Conservation (phyloP, 2,888 invertebrate species). For the Gymnosoma rotundatum region DNA sequence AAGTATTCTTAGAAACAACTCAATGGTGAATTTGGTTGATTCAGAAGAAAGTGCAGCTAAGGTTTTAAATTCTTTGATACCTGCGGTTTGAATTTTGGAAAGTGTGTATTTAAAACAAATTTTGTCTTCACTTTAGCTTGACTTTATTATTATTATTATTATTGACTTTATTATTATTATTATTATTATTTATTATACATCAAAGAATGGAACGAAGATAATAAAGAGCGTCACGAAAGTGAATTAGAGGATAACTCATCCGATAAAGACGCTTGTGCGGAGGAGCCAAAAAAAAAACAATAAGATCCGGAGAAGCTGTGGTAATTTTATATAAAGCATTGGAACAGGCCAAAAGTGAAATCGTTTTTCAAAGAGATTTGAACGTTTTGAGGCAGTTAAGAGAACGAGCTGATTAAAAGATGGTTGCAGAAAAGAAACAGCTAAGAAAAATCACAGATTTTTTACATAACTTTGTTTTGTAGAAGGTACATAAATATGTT, state of each 20-base stretch:
- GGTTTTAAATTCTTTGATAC: too few relatives aligned
- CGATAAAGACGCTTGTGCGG: background rate
- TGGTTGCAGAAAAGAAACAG: background rate
- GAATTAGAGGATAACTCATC: background rate
- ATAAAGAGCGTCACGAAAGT: background rate
- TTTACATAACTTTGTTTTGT: background rate
- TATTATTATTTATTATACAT: too few relatives aligned
- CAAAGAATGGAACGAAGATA: background rate
- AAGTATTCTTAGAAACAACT: too few relatives aligned
- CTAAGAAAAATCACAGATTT: too few relatives aligned
- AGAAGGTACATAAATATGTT: too few relatives aligned
- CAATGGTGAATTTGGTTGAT: too few relatives aligned
- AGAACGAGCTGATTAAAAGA: background rate
- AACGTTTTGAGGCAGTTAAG: too few relatives aligned
- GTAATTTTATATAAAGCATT: slow-evolving; percentile 9
- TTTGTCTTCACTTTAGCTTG: background rate
- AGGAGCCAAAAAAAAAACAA: background rate
- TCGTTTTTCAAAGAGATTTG: background rate
- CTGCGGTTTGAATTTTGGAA: too few relatives aligned
- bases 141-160: background rate
- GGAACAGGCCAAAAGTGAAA: background rate
- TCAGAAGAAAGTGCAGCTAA: too few relatives aligned
- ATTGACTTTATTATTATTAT: too few relatives aligned
- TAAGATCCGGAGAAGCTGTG: background rate
- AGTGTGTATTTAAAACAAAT: background rate